Evolutionary conservation across 2,888 invertebrate genomes (phyloP).

Genomic region (Smittia aterrima): DNA sequence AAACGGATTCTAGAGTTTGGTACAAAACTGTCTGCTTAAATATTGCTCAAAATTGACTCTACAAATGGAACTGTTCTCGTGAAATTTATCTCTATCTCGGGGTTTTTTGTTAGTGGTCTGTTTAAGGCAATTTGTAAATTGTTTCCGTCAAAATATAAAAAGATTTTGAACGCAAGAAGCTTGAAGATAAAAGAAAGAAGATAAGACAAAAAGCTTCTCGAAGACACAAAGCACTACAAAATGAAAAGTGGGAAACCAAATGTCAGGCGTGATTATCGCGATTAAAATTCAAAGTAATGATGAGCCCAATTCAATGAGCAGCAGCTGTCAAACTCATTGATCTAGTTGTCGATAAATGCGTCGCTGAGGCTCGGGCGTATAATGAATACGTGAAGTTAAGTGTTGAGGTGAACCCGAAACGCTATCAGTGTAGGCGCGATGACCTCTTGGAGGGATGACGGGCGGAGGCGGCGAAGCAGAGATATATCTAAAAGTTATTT

Average conservation of each 20-base stretch:
- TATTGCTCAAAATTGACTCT: too few relatives aligned
- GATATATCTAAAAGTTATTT: slow-evolving; percentile 52
- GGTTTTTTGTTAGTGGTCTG: too few relatives aligned
- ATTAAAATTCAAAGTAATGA: not conserved
- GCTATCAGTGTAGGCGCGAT: slow-evolving; percentile 57
- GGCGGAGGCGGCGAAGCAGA: slow-evolving; percentile 56
- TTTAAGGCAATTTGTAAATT: slow-evolving; percentile 3
- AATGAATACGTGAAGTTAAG: slow-evolving; percentile 62
- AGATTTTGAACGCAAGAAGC: slow-evolving; percentile 5
- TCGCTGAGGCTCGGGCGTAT: slow-evolving; percentile 61
- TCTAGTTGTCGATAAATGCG: slow-evolving; percentile 53
- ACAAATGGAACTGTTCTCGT: too few relatives aligned
- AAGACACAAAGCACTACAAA: slow-evolving; percentile 17
- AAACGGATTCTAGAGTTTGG: too few relatives aligned
- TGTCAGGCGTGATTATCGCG: not conserved
- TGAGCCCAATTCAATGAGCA: not conserved
- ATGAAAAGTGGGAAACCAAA: not conserved
- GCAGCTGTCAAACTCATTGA: not conserved
- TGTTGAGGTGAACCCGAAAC: slow-evolving; percentile 70
- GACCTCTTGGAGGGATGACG: slow-evolving; percentile 56
- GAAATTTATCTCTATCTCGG: too few relatives aligned
- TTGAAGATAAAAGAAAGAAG: not conserved
- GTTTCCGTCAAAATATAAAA: not conserved
- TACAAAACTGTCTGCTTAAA: too few relatives aligned
- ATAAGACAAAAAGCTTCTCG: not conserved